Evolutionary conservation across 2,113 vertebrate genomes (phyloP).

Genomic region (Phalacrocorax pelagicus): DNA sequence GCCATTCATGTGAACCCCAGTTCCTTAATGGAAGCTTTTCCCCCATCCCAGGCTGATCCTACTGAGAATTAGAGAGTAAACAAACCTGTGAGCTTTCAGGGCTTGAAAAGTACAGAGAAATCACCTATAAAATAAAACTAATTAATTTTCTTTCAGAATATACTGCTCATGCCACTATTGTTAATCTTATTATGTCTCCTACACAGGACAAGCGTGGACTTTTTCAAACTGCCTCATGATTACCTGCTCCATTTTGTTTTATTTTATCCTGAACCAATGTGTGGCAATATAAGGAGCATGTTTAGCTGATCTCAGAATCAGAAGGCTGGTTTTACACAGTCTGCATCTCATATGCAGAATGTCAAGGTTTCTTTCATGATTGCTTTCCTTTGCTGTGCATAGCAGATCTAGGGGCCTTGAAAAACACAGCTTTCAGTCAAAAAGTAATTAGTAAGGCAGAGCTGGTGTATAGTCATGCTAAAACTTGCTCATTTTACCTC

Average conservation of each 20-base stretch:
- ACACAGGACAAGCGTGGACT: background rate
- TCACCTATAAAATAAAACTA: background rate
- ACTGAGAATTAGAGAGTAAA: background rate
- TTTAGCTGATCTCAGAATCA: background rate
- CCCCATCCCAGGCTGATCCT: background rate
- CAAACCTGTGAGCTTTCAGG: background rate
- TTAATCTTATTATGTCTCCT: background rate
- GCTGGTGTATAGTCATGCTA: background rate
- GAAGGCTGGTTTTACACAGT: background rate
- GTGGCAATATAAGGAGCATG: background rate
- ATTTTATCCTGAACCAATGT: background rate
- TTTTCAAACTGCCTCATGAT: background rate
- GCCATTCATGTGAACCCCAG: background rate
- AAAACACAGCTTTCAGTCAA: background rate
- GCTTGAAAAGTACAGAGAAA: background rate
- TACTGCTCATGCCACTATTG: background rate
- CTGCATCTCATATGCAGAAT: background rate
- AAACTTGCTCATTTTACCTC: background rate
- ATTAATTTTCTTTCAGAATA: background rate
- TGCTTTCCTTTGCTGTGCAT: background rate
- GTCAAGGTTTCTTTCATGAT: background rate
- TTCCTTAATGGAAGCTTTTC: background rate
- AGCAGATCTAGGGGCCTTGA: background rate
- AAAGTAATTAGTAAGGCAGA: conserved; percentile 27
- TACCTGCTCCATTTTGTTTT: background rate